Percentiles rank a stretch among this genome's conserved stretches.
Evolutionary conservation across 2,113 vertebrate species (phyloP).

Genomic region (Alethe diademata): DNA sequence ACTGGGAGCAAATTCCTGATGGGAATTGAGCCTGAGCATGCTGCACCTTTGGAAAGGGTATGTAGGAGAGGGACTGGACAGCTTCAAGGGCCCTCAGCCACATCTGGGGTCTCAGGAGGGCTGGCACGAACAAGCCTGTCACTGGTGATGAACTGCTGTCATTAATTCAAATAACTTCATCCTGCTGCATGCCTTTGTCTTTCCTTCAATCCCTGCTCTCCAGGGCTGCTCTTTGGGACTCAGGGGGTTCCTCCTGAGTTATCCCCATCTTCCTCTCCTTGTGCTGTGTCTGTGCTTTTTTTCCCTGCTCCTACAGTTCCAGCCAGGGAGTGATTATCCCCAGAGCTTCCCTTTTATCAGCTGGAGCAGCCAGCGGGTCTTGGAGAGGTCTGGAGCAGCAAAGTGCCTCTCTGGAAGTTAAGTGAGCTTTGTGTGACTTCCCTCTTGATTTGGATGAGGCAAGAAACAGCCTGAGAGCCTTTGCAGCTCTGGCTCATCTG

Average conservation of each 20-base stretch:
- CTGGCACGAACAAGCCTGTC: not conserved
- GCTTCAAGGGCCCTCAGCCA: not conserved
- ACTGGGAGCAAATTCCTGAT: not conserved
- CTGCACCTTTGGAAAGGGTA: not conserved
- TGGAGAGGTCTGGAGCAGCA: not conserved
- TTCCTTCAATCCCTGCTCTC: not conserved
- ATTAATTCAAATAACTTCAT: not conserved
- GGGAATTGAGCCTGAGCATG: accelerated
- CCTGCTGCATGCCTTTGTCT: not conserved
- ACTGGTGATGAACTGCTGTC: not conserved
- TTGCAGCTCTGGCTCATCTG: not conserved
- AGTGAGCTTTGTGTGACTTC: slow-evolving; percentile 44
- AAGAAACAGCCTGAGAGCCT: not conserved
- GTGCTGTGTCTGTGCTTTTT: not conserved
- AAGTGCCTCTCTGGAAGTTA: slow-evolving; percentile 29
- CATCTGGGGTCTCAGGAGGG: not conserved
- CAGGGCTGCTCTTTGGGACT: not conserved
- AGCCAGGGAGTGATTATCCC: not conserved
- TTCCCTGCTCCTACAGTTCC: not conserved
- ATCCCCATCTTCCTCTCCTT: not conserved
- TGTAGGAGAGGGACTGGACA: not conserved
- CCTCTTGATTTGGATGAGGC: not conserved
- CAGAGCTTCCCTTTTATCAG: not conserved
- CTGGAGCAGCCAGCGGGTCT: not conserved
- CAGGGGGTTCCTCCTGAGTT: not conserved